phyloP scores from a whole-genome alignment of 2,888 invertebrate genomes.

The Agrochola lota region DNA sequence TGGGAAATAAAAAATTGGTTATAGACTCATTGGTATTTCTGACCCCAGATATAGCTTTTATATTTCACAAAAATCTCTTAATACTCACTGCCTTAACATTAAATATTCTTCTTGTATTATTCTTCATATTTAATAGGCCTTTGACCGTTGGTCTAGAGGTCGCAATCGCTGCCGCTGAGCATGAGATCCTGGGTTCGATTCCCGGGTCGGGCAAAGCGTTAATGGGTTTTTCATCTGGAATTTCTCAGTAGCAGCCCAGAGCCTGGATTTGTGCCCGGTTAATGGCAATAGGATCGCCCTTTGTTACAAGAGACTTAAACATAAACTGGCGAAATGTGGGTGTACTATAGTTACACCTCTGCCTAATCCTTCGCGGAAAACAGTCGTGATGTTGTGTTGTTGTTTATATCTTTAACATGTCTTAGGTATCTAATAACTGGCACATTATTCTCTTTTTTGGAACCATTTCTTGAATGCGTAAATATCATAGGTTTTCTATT shows the following conservation, averaged over 20 bases:
- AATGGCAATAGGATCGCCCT: too few species aligned
- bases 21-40: constrained; percentile 1
- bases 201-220: too few species aligned
- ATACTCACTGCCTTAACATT: not conserved
- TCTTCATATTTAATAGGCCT: not conserved
- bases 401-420: not conserved
- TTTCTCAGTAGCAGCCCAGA: too few species aligned
- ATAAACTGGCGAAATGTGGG: too few species aligned
- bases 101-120: not conserved
- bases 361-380: too few species aligned
- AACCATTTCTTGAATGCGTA: not conserved
- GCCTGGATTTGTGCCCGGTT: too few species aligned
- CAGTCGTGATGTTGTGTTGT: too few species aligned
- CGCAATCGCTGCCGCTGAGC: too few species aligned
- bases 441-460: not conserved
- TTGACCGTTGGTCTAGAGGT: too few species aligned
- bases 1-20: not conserved
- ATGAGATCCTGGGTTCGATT: too few species aligned
- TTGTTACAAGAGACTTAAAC: too few species aligned
- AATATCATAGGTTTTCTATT: not conserved
- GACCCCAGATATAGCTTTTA: not conserved
- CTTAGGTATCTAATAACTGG: not conserved
- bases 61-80: not conserved
- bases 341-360: not conserved
- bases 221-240: too few species aligned